Evolutionary conservation across 2,797 vertebrate genomes (phyloP).

Genomic region (Aulostomus chinensis): DNA sequence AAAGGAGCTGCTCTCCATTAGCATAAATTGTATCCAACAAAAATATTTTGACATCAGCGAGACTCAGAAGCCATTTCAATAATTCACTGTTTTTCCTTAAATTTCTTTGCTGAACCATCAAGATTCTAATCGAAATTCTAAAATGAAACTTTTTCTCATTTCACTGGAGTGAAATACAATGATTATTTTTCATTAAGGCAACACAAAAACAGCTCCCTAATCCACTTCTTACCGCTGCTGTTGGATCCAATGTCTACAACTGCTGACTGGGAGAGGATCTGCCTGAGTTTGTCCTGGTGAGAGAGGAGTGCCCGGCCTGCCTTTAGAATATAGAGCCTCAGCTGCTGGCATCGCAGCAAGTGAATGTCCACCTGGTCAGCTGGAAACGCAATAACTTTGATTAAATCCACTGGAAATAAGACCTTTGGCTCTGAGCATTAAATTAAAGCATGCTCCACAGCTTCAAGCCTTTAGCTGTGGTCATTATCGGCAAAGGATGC

Average conservation of each 20-base stretch:
- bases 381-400: slow-evolving; percentile 44
- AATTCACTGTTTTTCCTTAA: too few relatives aligned
- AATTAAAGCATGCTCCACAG: slow-evolving; percentile 1
- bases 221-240: slow-evolving; percentile 79
- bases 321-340: slow-evolving; percentile 94
- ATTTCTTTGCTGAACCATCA: too few relatives aligned
- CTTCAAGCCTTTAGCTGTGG: neutral
- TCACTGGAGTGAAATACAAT: too few relatives aligned
- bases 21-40: too few relatives aligned
- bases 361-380: slow-evolving; percentile 95
- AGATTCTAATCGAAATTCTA: too few relatives aligned
- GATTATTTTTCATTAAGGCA: neutral
- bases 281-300: slow-evolving; percentile 94
- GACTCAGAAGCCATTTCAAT: too few relatives aligned
- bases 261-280: slow-evolving; percentile 94
- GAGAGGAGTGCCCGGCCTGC: slow-evolving; percentile 93
- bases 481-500: neutral
- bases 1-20: too few relatives aligned
- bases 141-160: too few relatives aligned
- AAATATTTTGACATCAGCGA: too few relatives aligned
- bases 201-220: neutral
- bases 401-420: slow-evolving; percentile 2
- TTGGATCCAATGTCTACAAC: slow-evolving; percentile 82
- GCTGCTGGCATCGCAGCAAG: slow-evolving; percentile 91
- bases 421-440: neutral